Evolutionary conservation across 2,797 vertebrate genomes (phyloP), one percentile per base, ranked within the genome.

Genomic region (Tangara arthus): DNA sequence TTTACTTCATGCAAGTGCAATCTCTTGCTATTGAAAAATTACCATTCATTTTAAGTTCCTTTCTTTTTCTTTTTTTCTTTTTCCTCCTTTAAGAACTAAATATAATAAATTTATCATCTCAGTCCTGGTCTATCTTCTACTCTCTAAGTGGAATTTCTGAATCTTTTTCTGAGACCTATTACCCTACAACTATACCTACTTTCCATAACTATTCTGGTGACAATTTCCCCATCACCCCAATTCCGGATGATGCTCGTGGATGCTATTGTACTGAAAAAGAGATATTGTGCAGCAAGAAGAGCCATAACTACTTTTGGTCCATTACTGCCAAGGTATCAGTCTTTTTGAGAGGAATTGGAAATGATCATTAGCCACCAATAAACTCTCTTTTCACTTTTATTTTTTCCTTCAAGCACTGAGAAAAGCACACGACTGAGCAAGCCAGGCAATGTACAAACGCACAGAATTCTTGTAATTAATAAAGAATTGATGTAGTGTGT

Each of bases 391-490:
- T 5, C 1, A 9, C 14, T 34, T 37, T 28, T 49, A 11, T 57
- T 17, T 16, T 50, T 44, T 56, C 6, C 21, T 46, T 42, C 7
- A 32, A 55, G 9, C 19, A 12, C 6, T 53, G 37, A 61, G 34
- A 55, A 81, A 42, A 11, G 11, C 1, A 1, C 12, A 27, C 80
- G 52, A 14, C 16, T 23, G 15, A 82, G 8, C 3, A 49, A 75
- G 15, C 11, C 42, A 60, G 49, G 59, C 11, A 59, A 28, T 2
- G 4, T 11, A n/a, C 20, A n/a, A 4, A 52, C 0, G 0, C 8
- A 27, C 7, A 0, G 44, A 68, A 57, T 22, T 34, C 6, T 46
- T 72, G 9, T 39, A 65, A 64, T 70, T 68, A 34, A 84, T 46
- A 82, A 92, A 81, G 6, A 41, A 42, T 37, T 4, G 0, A 16